Conservation (phyloP, 1,140 invertebrate genomes). For the Bombus impatiens region DNA sequence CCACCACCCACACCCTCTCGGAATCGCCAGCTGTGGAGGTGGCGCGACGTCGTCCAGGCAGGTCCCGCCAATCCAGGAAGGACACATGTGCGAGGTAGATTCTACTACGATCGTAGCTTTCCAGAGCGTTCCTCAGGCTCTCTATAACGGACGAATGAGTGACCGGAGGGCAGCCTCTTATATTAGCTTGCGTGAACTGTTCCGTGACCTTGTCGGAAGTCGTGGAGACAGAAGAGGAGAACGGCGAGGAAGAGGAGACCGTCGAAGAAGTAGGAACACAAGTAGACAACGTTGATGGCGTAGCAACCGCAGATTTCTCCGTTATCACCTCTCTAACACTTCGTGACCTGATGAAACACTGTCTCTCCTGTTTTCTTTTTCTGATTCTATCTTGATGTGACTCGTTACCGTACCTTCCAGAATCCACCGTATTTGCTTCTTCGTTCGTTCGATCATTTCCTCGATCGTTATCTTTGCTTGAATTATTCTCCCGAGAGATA, state of each 20-base stretch:
- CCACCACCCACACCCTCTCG: slow-evolving; percentile 82
- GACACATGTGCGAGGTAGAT: slow-evolving; percentile 81
- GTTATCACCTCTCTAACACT: not conserved
- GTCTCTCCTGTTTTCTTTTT: slow-evolving; percentile 39
- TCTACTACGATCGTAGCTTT: slow-evolving; percentile 78
- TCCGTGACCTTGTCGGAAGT: slow-evolving; percentile 38
- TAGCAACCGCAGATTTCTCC: not conserved
- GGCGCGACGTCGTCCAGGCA: slow-evolving; percentile 76
- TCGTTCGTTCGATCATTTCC: not conserved
- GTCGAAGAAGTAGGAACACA: slow-evolving; percentile 21
- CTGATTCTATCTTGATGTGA: slow-evolving; percentile 25
- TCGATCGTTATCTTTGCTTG: not conserved
- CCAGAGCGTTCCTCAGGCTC: slow-evolving; percentile 67
- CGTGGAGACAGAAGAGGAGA: slow-evolving; percentile 49
- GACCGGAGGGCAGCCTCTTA: slow-evolving; percentile 9
- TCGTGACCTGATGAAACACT: slow-evolving; percentile 12
- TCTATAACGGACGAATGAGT: slow-evolving; percentile 56
- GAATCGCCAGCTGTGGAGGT: slow-evolving; percentile 37
- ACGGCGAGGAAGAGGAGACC: slow-evolving; percentile 51
- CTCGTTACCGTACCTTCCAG: not conserved
- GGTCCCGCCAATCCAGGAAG: slow-evolving; percentile 81
- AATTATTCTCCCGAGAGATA: not conserved
- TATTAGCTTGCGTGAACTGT: slow-evolving; percentile 33
- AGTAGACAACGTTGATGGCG: slow-evolving; percentile 5
- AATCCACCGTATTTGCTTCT: not conserved